A percentile compares a stretch with the other conserved stretches of the same genome.
Conservation (phyloP, 2,113 vertebrate species). For the Tamias sibiricus region DNA sequence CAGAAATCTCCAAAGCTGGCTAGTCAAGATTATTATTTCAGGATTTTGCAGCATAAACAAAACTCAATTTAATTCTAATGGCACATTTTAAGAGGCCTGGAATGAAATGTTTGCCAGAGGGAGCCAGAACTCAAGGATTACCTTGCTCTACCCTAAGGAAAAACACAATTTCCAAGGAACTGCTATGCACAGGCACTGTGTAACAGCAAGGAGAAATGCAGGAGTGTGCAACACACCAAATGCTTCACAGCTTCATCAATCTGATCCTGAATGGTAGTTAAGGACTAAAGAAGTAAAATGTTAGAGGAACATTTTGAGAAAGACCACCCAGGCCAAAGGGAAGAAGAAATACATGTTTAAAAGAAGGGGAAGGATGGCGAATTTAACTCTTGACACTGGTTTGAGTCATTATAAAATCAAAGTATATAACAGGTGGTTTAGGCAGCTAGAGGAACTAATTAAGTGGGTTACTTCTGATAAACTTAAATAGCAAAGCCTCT, state of each 20-base stretch:
- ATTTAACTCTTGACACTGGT: neutral
- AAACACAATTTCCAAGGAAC: neutral
- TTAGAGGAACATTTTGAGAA: neutral
- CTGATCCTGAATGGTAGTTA: neutral
- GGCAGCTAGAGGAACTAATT: constrained; percentile 17
- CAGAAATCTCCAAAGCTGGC: neutral
- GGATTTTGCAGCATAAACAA: neutral
- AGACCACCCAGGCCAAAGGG: neutral
- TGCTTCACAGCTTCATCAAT: neutral
- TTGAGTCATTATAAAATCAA: neutral
- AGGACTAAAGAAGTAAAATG: neutral
- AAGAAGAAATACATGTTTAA: neutral
- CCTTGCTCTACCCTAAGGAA: neutral
- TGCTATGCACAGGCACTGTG: neutral
- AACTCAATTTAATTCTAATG: constrained; percentile 29
- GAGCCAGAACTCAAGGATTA: neutral
- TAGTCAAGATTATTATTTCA: constrained; percentile 34
- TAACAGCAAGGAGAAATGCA: neutral
- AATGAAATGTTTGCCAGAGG: neutral
- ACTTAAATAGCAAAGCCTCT: neutral
- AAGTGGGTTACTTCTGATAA: neutral
- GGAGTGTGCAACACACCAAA: neutral
- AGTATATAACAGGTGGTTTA: neutral
- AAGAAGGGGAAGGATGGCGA: neutral
- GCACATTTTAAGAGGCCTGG: neutral